Evolutionary conservation across 2,113 vertebrate genomes (phyloP).

Genomic region (Triplophysa dalaica): DNA sequence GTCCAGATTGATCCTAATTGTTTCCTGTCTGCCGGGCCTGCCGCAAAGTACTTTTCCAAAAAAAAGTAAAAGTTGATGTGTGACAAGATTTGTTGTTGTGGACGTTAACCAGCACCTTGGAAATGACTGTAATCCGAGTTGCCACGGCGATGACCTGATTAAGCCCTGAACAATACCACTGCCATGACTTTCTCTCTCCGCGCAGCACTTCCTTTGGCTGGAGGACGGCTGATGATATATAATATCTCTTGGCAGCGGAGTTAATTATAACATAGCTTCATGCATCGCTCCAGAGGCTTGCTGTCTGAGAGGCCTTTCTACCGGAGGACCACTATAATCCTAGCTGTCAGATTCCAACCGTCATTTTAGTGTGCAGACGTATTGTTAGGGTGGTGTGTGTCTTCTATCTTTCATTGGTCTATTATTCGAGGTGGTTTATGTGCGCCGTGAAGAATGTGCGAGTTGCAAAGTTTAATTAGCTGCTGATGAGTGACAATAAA

Average conservation of each 20-base stretch:
- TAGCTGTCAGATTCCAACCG: slow-evolving; percentile 82
- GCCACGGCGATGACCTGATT: slow-evolving; percentile 85
- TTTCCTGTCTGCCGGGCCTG: slow-evolving; percentile 45
- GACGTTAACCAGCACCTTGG: slow-evolving; percentile 70
- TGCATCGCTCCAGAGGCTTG: slow-evolving; percentile 73
- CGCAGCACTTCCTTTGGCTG: slow-evolving; percentile 73
- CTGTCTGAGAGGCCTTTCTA: slow-evolving; percentile 72
- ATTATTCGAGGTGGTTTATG: slow-evolving; percentile 36
- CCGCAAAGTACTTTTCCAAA: slow-evolving; percentile 35
- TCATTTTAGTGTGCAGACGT: slow-evolving; percentile 63
- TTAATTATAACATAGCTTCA: slow-evolving; percentile 90
- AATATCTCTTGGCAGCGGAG: slow-evolving; percentile 88
- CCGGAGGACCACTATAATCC: slow-evolving; percentile 73
- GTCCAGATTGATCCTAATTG: slow-evolving; percentile 46
- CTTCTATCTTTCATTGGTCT: slow-evolving; percentile 31
- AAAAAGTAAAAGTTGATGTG: slow-evolving; percentile 66
- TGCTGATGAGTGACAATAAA: slow-evolving; percentile 30
- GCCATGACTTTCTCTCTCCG: slow-evolving; percentile 68
- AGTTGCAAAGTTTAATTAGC: slow-evolving; percentile 45
- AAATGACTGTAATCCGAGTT: slow-evolving; percentile 86
- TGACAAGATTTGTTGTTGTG: slow-evolving; percentile 73
- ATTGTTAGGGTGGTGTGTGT: slow-evolving; percentile 43
- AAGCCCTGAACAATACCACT: slow-evolving; percentile 77
- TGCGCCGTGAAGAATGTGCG: slow-evolving; percentile 37
- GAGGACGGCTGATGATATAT: slow-evolving; percentile 79